Evolutionary conservation across 2,888 invertebrate species (phyloP), one percentile per base, ranked within the genome.

Genomic region (Harpalus rufipes): DNA sequence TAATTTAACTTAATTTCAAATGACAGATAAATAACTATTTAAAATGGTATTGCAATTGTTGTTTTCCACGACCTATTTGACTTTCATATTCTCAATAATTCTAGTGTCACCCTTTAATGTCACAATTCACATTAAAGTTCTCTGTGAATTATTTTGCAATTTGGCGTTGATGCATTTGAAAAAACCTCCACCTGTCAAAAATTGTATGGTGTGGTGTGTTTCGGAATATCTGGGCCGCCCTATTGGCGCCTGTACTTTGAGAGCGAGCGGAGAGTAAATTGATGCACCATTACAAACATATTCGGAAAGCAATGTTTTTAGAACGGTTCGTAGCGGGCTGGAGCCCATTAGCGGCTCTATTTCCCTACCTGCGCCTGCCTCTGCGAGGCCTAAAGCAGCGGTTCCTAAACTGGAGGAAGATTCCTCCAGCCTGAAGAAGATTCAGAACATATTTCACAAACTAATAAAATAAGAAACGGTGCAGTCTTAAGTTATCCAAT

Each of bases 241-340:
- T 44, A 56, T 21, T 41, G 84, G 78, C 84, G 84, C 84, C 84
- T 84, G n/a, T 41, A 41, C 61, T 41, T 14, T 6, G 41, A 61
- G 39, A 61, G 78, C 78, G 41, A 80, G 61, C 76, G 8, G 39
- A 74, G 84, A 88, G 89, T 89, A 89, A 90, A 89, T 90, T 90
- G 89, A 88, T 88, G 88, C 89, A 90, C 89, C 89, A 90, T 90
- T 90, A 90, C 89, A 89, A 89, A 89, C 89, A 89, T 88, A 89
- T 89, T 89, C 89, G 88, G 88, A 78, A 78, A 81, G 59, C 78
- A 39, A 84, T 78, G 84, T 84, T 84, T 84, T 84, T 41, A 84
- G 84, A 51, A 25, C 39, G 51, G 63, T 44, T 63, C 41, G 78
- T 84, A 84, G 78, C 58, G 8, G 32, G 32, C 58, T 58, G 58